A percentile compares a stretch with the other conserved stretches of the same genome.
Conservation (phyloP, 2,888 invertebrate genomes). For the Mimachlamys varia region DNA sequence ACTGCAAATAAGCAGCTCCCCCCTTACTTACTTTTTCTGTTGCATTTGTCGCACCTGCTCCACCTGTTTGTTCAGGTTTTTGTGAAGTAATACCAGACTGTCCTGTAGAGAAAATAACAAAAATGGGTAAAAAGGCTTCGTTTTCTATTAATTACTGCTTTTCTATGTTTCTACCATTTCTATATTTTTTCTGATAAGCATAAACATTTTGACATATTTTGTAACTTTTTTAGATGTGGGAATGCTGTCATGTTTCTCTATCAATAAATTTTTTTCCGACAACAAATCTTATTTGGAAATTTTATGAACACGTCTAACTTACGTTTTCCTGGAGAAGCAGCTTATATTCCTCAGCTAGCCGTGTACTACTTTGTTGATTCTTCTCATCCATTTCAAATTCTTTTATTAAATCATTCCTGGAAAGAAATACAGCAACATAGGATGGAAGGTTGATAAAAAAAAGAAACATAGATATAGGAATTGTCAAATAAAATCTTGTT, state of each 20-base stretch:
- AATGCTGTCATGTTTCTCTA: no score
- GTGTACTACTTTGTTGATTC: slow-evolving; percentile 78
- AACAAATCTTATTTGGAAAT: no score
- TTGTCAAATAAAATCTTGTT: no score
- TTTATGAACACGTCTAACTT: slow-evolving; percentile 57
- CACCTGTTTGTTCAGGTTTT: slow-evolving; percentile 61
- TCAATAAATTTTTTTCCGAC: no score
- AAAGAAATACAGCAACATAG: slow-evolving; percentile 42
- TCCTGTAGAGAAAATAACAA: slow-evolving; percentile 57
- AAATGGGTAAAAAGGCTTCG: neutral
- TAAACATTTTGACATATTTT: no score
- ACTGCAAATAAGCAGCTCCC: no score
- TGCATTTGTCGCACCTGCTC: slow-evolving; percentile 60
- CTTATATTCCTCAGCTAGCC: slow-evolving; percentile 86
- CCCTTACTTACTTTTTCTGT: slow-evolving; percentile 51
- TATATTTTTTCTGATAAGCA: no score
- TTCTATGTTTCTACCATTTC: no score
- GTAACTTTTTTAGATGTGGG: no score
- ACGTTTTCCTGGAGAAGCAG: slow-evolving; percentile 89
- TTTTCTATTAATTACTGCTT: no score
- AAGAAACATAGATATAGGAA: no score
- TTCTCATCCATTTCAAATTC: slow-evolving; percentile 81
- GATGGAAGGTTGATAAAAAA: no score
- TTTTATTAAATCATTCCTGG: slow-evolving; percentile 84
- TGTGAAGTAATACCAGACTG: slow-evolving; percentile 61